These are phyloP conservation scores for Lycaon pictus DNA, from an alignment of 2,113 vertebrate genomes.

Conservation along the genomic window DNA sequence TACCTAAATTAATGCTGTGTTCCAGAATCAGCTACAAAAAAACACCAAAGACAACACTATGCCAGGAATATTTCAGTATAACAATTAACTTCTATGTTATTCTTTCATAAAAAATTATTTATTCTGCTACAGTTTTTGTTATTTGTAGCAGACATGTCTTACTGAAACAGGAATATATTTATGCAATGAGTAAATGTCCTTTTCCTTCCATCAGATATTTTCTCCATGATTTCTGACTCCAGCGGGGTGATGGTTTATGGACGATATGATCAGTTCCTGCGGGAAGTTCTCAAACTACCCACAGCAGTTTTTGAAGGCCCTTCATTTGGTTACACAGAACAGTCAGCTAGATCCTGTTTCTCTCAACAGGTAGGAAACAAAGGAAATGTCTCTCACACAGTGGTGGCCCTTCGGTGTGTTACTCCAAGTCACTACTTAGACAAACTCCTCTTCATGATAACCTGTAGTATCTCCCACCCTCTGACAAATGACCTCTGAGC, in stretches of 20 bases:
- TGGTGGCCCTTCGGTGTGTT: not conserved
- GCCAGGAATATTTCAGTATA: slow-evolving; percentile 50
- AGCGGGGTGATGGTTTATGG: slow-evolving; percentile 95
- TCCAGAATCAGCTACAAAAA: slow-evolving; percentile 54
- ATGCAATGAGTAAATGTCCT: not conserved
- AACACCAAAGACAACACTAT: not conserved
- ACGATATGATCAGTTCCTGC: slow-evolving; percentile 97
- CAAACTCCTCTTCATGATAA: not conserved
- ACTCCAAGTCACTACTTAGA: fast-evolving
- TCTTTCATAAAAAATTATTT: slow-evolving; percentile 13
- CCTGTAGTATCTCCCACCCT: not conserved
- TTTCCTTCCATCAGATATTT: slow-evolving; percentile 92
- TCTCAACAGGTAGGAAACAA: slow-evolving; percentile 93
- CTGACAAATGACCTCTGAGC: not conserved
- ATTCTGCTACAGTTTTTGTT: not conserved
- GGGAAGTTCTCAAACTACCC: slow-evolving; percentile 97
- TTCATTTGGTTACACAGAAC: slow-evolving; percentile 98
- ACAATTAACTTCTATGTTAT: slow-evolving; percentile 65
- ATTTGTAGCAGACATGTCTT: not conserved
- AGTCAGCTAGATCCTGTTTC: slow-evolving; percentile 96
- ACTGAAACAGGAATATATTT: not conserved
- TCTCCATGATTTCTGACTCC: slow-evolving; percentile 98
- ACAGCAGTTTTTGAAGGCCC: slow-evolving; percentile 98
- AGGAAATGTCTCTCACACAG: not conserved
- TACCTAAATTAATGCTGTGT: slow-evolving; percentile 65